Percentiles rank a stretch among this genome's conserved stretches.
Conservation (phyloP, 2,888 invertebrate genomes). For the Nysson spinosus region DNA sequence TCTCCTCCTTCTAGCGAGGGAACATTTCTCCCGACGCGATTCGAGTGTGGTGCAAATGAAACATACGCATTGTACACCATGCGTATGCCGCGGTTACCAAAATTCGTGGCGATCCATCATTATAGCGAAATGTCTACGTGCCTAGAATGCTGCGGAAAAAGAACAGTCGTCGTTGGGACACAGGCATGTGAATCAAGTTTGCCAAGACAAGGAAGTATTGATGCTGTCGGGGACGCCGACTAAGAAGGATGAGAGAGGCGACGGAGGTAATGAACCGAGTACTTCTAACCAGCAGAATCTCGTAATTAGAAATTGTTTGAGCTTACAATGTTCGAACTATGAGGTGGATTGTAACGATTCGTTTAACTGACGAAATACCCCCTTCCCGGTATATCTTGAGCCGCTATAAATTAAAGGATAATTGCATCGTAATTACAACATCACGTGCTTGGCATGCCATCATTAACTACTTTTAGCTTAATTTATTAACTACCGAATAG, state of each 20-base stretch:
- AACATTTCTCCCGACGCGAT: slow-evolving; percentile 28
- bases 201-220: neutral
- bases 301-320: slow-evolving; percentile 47
- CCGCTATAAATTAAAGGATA: slow-evolving; percentile 24
- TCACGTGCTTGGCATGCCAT: slow-evolving; percentile 18
- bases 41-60: slow-evolving; percentile 18
- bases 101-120: slow-evolving; percentile 39
- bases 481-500: no score
- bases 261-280: slow-evolving; percentile 37
- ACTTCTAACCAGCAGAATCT: slow-evolving; percentile 26
- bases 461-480: slow-evolving; percentile 31
- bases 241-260: slow-evolving; percentile 34
- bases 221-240: slow-evolving; percentile 3
- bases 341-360: slow-evolving; percentile 27
- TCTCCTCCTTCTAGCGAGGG: slow-evolving; percentile 10
- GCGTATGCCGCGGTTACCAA: slow-evolving; percentile 8
- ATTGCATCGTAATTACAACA: slow-evolving; percentile 36
- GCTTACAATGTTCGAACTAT: slow-evolving; percentile 11
- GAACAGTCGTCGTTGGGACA: neutral
- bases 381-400: slow-evolving; percentile 7
- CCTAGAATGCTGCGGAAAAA: slow-evolving; percentile 4
- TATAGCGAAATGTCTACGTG: slow-evolving; percentile 13
- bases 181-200: neutral
- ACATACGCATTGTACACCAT: no score
- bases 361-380: slow-evolving; percentile 31